A percentile compares a stretch with the other conserved stretches of the same genome.
Evolutionary conservation across 2,113 vertebrate genomes (phyloP).

Genomic region (Athene noctua): DNA sequence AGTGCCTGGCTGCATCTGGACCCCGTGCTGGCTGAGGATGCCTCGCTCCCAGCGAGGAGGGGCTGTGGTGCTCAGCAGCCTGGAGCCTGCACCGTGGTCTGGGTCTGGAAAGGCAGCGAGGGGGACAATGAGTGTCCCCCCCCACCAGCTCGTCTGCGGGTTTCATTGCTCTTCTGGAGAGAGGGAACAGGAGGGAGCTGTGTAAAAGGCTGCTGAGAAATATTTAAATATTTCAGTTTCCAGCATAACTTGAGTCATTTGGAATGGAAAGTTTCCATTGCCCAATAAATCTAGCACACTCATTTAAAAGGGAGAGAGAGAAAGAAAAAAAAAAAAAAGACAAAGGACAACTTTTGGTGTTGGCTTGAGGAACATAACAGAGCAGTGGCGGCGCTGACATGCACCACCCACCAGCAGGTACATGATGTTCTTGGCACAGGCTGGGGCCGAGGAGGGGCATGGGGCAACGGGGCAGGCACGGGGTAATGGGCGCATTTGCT

Average conservation of each 20-base stretch:
- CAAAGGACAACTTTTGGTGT: not conserved
- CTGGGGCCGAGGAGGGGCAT: not conserved
- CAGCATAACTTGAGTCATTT: constrained; percentile 5
- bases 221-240: constrained; percentile 26
- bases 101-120: too few relatives aligned
- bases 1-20: not conserved
- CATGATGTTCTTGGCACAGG: constrained; percentile 16
- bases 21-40: not conserved
- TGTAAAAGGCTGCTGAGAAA: constrained; percentile 5
- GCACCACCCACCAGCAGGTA: constrained; percentile 31
- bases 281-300: constrained; percentile 33
- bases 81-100: accelerated
- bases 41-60: accelerated
- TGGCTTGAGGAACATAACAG: not conserved
- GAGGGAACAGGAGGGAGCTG: not conserved
- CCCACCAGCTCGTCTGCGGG: not conserved
- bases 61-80: not conserved
- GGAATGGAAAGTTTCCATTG: constrained; percentile 51
- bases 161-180: not conserved
- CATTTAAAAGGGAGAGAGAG: not conserved
- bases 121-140: not conserved
- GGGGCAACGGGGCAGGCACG: not conserved
- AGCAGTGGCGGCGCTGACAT: not conserved
- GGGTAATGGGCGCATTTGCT: not conserved
- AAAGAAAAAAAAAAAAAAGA: too few relatives aligned